Base-by-base conservation (phyloP, 2,888 invertebrate genomes). In the Anthrax anthrax region DNA sequence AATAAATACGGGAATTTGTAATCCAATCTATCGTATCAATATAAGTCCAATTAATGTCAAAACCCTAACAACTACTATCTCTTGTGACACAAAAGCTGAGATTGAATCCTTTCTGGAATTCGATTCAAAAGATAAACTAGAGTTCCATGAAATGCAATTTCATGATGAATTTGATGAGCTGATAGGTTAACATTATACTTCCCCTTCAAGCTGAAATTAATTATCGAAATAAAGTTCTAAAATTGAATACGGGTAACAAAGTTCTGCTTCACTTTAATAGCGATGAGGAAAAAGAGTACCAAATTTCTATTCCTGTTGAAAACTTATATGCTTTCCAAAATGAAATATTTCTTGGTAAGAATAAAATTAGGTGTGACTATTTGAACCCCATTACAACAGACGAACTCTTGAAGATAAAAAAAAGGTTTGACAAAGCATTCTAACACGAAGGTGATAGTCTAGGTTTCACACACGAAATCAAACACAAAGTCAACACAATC, bases 81-180 rank as follows among this genome's bases (percentile, higher is more conserved):
- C 34, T 12, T 41, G 42, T 8, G 23, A 43, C 3, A 44, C 2
- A 10, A 50, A 50, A 44, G 47, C 50, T 1, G 45, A 16, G 39
- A 50, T 47, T 12, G 50, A 47, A 19, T 34, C 46, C 14, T 48
- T 50, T 37, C n/a, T 47, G 16, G 48, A 50, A 49, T 49, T 52
- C 12, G 48, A 43, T 9, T 10, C 32, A 16, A 32, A 44, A 16
- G 42, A 47, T n/a, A 45, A 48, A 18, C 41, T 50, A 1, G 48
- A 50, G 40, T 52, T 48, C 19, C 14, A 47, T 10, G 48, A 48
- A 43, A 40, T 40, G 10, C 44, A 48, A 13, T 46, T 50, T 17
- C 49, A 49, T 18, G 37, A 43, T 8, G 29, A 13, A 17, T 52
- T 44, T 27, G 43, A 52, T 16, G 47, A 43, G 1, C 10, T 51